Conservation (phyloP, 2,113 vertebrate genomes). For the Panurus biarmicus region DNA sequence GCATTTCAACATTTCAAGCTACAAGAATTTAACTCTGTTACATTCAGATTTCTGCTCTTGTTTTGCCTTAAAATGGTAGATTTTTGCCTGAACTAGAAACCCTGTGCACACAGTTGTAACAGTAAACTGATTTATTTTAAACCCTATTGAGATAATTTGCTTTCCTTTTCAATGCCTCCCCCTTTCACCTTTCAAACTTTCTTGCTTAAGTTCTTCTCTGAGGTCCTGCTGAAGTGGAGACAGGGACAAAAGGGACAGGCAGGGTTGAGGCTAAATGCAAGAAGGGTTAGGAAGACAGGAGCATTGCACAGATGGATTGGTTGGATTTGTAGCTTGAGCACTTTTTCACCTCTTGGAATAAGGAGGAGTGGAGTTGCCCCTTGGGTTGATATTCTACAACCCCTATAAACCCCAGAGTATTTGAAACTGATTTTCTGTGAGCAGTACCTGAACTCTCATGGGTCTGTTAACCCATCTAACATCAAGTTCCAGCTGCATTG, state of each 20-base stretch:
- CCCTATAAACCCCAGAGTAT: not conserved
- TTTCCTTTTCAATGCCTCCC: not conserved
- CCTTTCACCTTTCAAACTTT: not conserved
- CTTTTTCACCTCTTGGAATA: not conserved
- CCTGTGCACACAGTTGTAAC: not conserved
- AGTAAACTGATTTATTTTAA: not conserved
- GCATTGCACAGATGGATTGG: fast-evolving
- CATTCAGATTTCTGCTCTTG: not conserved
- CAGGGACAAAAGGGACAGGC: not conserved
- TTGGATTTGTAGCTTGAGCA: not conserved
- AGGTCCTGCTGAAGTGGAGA: not conserved
- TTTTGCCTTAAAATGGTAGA: not conserved
- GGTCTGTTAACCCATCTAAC: not conserved
- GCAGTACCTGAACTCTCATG: not conserved
- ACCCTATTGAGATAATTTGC: not conserved
- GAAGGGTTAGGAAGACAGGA: not conserved
- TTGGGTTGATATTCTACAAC: not conserved
- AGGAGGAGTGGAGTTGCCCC: not conserved
- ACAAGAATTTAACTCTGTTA: not conserved
- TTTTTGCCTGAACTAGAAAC: not conserved
- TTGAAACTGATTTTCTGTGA: not conserved
- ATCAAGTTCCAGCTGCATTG: not conserved
- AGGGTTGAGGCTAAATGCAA: not conserved
- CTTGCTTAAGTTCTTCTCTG: not conserved
- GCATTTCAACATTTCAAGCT: not conserved